Percentiles rank a stretch among this genome's conserved stretches.
Evolutionary conservation across 2,888 invertebrate genomes (phyloP).

Genomic region (Stenodema calcarata): DNA sequence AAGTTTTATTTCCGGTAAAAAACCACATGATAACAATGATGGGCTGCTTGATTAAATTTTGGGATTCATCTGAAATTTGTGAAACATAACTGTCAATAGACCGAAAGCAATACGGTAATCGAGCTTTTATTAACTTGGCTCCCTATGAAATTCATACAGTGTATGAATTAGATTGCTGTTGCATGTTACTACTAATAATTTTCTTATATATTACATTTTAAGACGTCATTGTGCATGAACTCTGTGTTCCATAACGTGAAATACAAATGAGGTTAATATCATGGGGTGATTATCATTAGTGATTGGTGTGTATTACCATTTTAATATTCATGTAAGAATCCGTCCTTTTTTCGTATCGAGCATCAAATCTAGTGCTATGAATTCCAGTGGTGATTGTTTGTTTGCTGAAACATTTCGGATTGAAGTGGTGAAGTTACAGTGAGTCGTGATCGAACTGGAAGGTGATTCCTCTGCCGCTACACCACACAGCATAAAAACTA

Average conservation of each 20-base stretch:
- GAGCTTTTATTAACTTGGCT: neutral
- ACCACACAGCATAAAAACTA: too few relatives aligned
- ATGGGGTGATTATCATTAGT: neutral
- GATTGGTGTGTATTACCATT: neutral
- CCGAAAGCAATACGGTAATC: neutral
- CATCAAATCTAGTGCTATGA: neutral
- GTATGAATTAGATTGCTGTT: neutral
- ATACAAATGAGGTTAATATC: neutral
- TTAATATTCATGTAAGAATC: neutral
- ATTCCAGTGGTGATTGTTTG: neutral
- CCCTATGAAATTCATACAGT: neutral
- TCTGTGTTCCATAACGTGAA: neutral
- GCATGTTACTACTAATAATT: neutral
- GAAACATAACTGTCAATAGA: neutral
- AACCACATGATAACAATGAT: neutral
- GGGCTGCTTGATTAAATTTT: slow-evolving; percentile 30
- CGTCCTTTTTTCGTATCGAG: neutral
- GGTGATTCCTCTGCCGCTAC: too few relatives aligned
- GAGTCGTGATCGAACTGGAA: too few relatives aligned
- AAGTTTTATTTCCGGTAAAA: neutral
- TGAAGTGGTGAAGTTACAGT: too few relatives aligned
- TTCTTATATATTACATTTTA: neutral
- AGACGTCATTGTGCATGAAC: neutral
- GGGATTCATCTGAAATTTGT: neutral
- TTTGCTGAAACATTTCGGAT: neutral